phyloP scores from a whole-genome alignment of 2,888 invertebrate species.

The Oasisia sp. region DNA sequence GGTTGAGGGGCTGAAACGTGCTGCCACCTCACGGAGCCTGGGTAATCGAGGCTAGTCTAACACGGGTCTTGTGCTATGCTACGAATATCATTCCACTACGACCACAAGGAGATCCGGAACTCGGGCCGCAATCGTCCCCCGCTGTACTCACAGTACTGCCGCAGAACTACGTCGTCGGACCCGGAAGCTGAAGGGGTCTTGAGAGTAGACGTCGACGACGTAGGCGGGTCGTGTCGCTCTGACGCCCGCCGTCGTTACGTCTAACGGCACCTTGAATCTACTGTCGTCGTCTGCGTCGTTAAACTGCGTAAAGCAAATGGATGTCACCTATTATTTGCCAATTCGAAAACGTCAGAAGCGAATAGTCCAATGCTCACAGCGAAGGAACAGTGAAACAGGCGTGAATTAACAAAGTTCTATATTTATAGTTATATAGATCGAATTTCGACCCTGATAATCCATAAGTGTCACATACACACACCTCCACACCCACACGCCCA shows the following conservation, averaged over 20 bases:
- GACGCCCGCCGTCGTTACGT: neutral
- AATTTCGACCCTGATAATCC: too few relatives aligned
- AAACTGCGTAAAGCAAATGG: neutral
- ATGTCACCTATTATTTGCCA: neutral
- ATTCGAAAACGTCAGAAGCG: too few relatives aligned
- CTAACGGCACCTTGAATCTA: neutral
- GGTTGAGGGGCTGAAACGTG: too few relatives aligned
- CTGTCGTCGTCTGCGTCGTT: neutral
- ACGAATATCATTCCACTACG: neutral
- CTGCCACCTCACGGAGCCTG: too few relatives aligned
- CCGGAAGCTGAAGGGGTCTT: conserved; percentile 28
- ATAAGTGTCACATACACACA: too few relatives aligned
- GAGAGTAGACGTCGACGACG: conserved; percentile 73
- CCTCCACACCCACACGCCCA: too few relatives aligned
- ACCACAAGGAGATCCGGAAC: neutral
- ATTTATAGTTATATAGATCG: too few relatives aligned
- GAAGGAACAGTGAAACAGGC: too few relatives aligned
- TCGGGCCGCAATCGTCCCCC: neutral
- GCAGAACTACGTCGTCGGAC: conserved; percentile 6
- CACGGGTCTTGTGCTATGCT: too few relatives aligned
- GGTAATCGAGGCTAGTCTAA: too few relatives aligned
- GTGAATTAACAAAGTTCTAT: too few relatives aligned
- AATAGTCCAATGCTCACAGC: too few relatives aligned
- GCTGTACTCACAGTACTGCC: conserved; percentile 29
- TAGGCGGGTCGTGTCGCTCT: conserved; percentile 76